Conservation (phyloP, 2,888 invertebrate species). For the Caradrina kadenii region DNA sequence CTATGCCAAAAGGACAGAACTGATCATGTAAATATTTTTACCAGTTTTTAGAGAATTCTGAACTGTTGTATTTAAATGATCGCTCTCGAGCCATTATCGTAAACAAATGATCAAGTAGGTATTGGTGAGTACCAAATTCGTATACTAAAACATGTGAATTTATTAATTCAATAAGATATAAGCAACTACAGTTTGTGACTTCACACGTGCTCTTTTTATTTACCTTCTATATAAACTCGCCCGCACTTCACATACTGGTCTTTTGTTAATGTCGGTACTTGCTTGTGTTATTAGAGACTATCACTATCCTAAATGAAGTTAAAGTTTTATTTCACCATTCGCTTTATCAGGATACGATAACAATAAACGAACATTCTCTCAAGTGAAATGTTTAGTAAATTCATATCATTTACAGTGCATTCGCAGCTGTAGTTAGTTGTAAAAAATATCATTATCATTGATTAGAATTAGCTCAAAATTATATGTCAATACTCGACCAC, state of each 20-base stretch:
- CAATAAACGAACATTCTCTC: slow-evolving; percentile 15
- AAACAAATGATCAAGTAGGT: slow-evolving; percentile 23
- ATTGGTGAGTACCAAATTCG: background rate
- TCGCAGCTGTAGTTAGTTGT: slow-evolving; percentile 34
- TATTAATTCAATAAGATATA: slow-evolving; percentile 14
- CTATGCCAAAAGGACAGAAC: slow-evolving; percentile 71
- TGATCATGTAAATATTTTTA: slow-evolving; percentile 67
- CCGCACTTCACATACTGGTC: background rate
- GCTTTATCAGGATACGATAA: slow-evolving; percentile 2
- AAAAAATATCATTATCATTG: slow-evolving; percentile 29
- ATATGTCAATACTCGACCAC: slow-evolving; percentile 17
- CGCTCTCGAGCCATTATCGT: slow-evolving; percentile 16
- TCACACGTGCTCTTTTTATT: background rate
- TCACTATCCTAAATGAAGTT: background rate
- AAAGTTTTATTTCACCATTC: background rate
- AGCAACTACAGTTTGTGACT: slow-evolving; percentile 2
- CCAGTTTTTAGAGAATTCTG: slow-evolving; percentile 55
- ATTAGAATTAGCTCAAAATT: slow-evolving; percentile 56
- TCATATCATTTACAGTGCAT: slow-evolving; percentile 21
- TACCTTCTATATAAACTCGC: background rate
- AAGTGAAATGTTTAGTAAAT: background rate
- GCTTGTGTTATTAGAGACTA: background rate
- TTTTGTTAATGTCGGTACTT: background rate
- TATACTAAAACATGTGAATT: slow-evolving; percentile 14
- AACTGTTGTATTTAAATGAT: slow-evolving; percentile 33